Base-by-base conservation (phyloP, 2,888 invertebrate genomes). In the Girardia tigrina region DNA sequence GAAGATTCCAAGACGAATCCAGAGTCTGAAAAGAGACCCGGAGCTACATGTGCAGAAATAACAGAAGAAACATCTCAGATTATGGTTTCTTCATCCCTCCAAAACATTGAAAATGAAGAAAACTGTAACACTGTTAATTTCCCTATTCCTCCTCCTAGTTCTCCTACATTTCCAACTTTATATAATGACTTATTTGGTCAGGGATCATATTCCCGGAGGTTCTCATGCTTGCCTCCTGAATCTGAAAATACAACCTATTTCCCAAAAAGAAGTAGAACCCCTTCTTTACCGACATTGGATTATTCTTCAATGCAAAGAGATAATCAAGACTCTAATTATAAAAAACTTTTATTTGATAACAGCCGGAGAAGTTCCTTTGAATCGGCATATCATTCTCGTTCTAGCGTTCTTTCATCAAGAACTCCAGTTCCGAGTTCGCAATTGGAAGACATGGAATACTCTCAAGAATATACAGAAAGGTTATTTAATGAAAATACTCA, bases 331-430 rank as follows among this genome's bases (percentile, higher is more conserved):
- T 4, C 4, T 20, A 56, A 56, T 56, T 56, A 20, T 16, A 56
- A 56, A 56, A 56, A 56, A 56, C 23, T 56, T 6, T 12, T 56
- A n/a, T 56, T 56, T 16, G 56, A 56, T 56, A 6, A 4, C 4
- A 56, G 56, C 23, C 56, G 56, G 6, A 56, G 56, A 56, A 56
- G 56, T 56, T 56, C 56, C 4, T 56, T 56, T 56, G 56, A 56
- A 16, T 56, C 56, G 4, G 56, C 56, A 20, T 56, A 56, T 56
- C 56, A 56, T 56, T 56, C 56, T 2, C 56, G 23, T 16, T 6
- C 56, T 12, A 56, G 56, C 23, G n/a, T 6, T 56, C 4, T n/a
- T 12, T 56, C 56, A 20, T 56, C 56, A 20, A 4, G n/a, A 56
- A 56, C 56, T 56, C 56, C 56, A 20, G 2, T 56, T 16, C n/a